Conservation (phyloP, 2,888 invertebrate species). For the Hedya salicella region DNA sequence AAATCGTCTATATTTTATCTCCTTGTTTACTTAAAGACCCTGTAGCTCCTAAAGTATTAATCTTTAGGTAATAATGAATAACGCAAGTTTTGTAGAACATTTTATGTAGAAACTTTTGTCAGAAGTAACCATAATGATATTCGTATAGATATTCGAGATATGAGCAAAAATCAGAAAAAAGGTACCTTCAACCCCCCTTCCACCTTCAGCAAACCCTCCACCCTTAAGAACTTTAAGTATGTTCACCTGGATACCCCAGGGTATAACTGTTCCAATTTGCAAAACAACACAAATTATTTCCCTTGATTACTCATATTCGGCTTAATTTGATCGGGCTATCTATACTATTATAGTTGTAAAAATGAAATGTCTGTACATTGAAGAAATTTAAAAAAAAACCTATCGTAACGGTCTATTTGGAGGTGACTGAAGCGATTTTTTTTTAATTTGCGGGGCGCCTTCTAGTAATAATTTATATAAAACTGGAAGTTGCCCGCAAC, state of each 20-base stretch:
- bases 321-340: background rate
- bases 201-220: background rate
- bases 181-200: background rate
- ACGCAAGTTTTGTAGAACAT: background rate
- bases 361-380: too few relatives aligned
- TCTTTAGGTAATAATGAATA: background rate
- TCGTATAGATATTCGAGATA: slow-evolving; percentile 1
- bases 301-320: background rate
- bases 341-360: too few relatives aligned
- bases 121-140: background rate
- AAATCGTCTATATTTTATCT: background rate
- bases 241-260: background rate
- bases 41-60: background rate
- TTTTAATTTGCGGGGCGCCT: too few relatives aligned
- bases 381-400: too few relatives aligned
- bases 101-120: background rate
- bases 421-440: too few relatives aligned
- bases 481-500: too few relatives aligned
- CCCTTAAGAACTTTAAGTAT: background rate
- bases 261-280: background rate
- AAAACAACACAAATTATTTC: background rate
- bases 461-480: too few relatives aligned
- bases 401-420: too few relatives aligned
- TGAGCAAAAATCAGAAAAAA: background rate
- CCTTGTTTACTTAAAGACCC: background rate